Conservation (phyloP, 2,797 vertebrate genomes). For the Mionectes olivaceus region DNA sequence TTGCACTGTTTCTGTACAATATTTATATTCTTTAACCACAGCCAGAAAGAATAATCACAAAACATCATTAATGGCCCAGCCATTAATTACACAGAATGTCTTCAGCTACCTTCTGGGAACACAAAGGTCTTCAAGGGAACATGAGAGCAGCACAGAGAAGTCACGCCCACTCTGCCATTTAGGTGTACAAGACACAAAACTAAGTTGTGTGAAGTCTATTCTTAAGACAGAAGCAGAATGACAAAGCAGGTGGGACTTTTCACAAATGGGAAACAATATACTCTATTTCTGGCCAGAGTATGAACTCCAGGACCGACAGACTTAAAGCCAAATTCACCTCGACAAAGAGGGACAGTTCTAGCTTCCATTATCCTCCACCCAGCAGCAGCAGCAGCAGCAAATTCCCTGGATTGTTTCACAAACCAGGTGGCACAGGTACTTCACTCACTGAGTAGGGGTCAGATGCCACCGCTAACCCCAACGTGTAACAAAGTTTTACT, state of each 20-base stretch:
- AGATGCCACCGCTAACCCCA: accelerated
- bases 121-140: accelerated
- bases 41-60: neutral
- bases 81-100: neutral
- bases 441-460: neutral
- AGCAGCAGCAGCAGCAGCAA: neutral
- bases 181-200: neutral
- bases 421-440: neutral
- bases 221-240: neutral
- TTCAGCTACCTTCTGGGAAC: neutral
- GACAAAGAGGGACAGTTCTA: neutral
- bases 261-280: neutral
- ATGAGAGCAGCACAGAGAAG: neutral
- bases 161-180: neutral
- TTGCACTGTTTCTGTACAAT: accelerated
- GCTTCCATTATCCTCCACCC: neutral
- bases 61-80: neutral
- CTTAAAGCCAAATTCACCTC: neutral
- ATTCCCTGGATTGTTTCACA: neutral
- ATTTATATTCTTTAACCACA: neutral
- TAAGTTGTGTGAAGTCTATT: neutral
- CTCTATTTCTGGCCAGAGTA: neutral
- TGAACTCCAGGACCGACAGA: neutral
- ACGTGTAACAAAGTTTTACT: neutral
- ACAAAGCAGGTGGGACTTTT: neutral